phyloP scores from a whole-genome alignment of 2,888 invertebrate species.

The Platynereis dumerilii region DNA sequence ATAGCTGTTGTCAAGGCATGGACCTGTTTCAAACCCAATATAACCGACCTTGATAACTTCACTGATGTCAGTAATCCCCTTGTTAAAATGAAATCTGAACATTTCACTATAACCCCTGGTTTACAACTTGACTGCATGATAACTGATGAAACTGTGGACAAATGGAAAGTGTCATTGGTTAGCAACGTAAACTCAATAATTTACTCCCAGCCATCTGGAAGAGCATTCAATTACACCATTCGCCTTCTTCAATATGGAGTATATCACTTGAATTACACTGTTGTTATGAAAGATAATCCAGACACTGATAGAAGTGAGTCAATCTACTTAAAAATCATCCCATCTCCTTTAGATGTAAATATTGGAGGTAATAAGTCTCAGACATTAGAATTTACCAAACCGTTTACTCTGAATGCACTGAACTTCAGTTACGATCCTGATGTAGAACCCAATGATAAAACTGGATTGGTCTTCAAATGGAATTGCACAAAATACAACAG shows the following conservation, averaged over 20 bases:
- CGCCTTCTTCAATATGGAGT: neutral
- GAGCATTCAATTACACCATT: neutral
- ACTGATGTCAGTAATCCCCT: slow-evolving; percentile 7
- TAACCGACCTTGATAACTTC: slow-evolving; percentile 4
- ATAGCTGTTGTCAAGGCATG: slow-evolving; percentile 7
- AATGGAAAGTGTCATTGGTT: neutral
- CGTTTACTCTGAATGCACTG: slow-evolving; percentile 1
- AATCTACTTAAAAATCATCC: neutral
- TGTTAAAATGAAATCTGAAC: slow-evolving; percentile 3
- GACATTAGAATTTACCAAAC: neutral
- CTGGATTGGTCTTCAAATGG: neutral
- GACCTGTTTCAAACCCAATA: neutral
- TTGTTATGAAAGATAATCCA: neutral
- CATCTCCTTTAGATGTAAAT: neutral
- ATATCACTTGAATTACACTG: neutral
- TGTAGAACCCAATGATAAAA: neutral
- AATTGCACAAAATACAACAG: neutral
- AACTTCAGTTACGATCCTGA: neutral
- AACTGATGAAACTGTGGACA: neutral
- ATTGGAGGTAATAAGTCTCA: neutral
- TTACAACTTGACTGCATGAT: slow-evolving; percentile 4
- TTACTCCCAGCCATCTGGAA: neutral
- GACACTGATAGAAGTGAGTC: neutral
- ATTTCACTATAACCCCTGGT: neutral
- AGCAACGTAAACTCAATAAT: neutral